Evolutionary conservation across 2,113 vertebrate species (phyloP).

Genomic region (Chinchilla lanigera): DNA sequence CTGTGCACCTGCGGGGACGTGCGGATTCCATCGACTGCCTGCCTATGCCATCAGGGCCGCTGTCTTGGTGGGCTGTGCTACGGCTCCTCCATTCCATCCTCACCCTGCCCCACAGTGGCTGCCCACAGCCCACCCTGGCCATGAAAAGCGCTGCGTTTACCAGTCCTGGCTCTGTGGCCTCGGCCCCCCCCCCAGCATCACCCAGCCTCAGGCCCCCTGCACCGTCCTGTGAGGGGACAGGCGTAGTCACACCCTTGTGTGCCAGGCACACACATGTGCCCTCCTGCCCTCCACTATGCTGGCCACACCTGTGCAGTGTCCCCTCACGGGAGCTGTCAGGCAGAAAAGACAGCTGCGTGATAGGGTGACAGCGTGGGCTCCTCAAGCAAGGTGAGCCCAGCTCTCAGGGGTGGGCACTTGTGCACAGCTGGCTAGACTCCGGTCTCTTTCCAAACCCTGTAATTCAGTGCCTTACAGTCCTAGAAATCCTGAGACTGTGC

Average conservation of each 20-base stretch:
- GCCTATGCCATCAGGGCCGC: accelerated
- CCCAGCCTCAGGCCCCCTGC: neutral
- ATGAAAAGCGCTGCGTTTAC: neutral
- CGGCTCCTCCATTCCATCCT: neutral
- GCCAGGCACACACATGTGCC: neutral
- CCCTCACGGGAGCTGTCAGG: neutral
- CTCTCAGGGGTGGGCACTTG: neutral
- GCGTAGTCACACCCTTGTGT: neutral
- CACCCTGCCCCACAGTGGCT: neutral
- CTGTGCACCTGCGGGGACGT: neutral
- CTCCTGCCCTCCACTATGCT: neutral
- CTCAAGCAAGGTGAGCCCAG: neutral
- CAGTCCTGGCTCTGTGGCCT: neutral
- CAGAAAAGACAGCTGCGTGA: neutral
- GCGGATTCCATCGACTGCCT: neutral
- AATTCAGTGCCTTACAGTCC: neutral
- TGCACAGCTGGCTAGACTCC: neutral
- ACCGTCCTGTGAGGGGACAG: neutral
- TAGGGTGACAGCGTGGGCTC: accelerated
- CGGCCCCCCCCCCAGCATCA: neutral
- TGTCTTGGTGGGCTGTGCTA: neutral
- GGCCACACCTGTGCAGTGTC: neutral
- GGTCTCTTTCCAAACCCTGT: neutral
- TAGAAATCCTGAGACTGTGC: neutral
- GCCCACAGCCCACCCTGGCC: neutral